Conservation (phyloP, 2,888 invertebrate species). For the Lycaena phlaeas region DNA sequence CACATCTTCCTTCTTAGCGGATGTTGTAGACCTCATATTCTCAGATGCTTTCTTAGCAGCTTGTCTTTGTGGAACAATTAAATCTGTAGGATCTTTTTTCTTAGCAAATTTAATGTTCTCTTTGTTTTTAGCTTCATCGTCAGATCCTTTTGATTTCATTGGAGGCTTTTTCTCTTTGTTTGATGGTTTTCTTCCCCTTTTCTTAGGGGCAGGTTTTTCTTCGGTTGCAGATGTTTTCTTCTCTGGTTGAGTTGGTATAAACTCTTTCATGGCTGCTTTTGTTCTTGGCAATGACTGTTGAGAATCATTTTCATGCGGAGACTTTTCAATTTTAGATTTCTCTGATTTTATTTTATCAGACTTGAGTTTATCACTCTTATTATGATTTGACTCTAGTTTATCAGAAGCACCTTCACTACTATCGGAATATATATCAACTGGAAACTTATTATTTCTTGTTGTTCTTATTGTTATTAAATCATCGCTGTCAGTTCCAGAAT, state of each 20-base stretch:
- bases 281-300: constrained; percentile 81
- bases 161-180: constrained; percentile 52
- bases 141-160: constrained; percentile 37
- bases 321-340: constrained; percentile 73
- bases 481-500: constrained; percentile 84
- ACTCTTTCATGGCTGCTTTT: constrained; percentile 90
- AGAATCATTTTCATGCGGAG: constrained; percentile 78
- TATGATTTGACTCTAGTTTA: constrained; percentile 56
- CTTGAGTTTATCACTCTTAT: constrained; percentile 63
- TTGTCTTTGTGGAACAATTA: constrained; percentile 91
- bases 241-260: constrained; percentile 70
- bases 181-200: constrained; percentile 60
- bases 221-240: constrained; percentile 35
- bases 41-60: constrained; percentile 94
- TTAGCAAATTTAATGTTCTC: constrained; percentile 59
- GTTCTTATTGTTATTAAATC: constrained; percentile 79
- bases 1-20: constrained; percentile 52
- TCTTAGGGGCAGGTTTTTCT: constrained; percentile 51
- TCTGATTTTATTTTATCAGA: constrained; percentile 61
- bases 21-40: constrained; percentile 82
- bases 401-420: constrained; percentile 72
- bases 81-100: constrained; percentile 79
- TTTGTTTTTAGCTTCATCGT: constrained; percentile 65
- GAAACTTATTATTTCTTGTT: constrained; percentile 70
- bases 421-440: constrained; percentile 88